Conservation (phyloP, 2,888 invertebrate genomes). For the Cryptocheilus praepositus region DNA sequence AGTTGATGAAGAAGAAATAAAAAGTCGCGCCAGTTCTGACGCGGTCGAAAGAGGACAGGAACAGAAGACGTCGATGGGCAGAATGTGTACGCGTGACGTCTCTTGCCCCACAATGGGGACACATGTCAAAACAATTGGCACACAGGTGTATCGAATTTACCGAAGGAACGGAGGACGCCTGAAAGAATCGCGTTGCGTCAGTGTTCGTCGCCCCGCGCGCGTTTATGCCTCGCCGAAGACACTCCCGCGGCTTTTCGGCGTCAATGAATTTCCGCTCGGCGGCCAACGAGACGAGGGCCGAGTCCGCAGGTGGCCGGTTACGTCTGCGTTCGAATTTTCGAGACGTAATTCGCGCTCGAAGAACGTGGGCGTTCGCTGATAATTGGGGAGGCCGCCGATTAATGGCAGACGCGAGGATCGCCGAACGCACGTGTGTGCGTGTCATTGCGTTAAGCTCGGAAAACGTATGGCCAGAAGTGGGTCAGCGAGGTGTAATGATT, state of each 20-base stretch:
- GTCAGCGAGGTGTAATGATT: no score
- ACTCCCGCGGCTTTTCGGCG: not conserved
- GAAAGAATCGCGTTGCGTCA: conserved; percentile 59
- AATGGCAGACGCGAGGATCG: no score
- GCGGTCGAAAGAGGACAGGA: no score
- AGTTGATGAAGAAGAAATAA: no score
- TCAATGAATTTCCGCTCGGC: not conserved
- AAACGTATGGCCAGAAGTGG: no score
- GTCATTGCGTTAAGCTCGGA: not conserved
- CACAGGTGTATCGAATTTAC: conserved; percentile 68
- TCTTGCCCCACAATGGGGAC: conserved; percentile 65
- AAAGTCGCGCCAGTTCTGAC: no score
- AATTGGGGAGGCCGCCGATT: no score
- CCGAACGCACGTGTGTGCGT: no score
- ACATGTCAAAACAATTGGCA: conserved; percentile 73
- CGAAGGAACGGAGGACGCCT: conserved; percentile 48
- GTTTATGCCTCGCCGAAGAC: not conserved
- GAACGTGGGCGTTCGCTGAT: no score
- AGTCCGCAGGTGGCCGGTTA: not conserved
- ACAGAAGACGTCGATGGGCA: no score
- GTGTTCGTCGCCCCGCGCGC: conserved; percentile 14
- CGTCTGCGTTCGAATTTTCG: not conserved
- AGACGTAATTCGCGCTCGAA: no score
- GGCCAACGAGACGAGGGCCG: no score
- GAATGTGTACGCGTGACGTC: conserved; percentile 31